Evolutionary conservation across 2,797 vertebrate species (phyloP), one percentile per base, ranked within the genome.

Genomic region (Chloroceryle amazona): DNA sequence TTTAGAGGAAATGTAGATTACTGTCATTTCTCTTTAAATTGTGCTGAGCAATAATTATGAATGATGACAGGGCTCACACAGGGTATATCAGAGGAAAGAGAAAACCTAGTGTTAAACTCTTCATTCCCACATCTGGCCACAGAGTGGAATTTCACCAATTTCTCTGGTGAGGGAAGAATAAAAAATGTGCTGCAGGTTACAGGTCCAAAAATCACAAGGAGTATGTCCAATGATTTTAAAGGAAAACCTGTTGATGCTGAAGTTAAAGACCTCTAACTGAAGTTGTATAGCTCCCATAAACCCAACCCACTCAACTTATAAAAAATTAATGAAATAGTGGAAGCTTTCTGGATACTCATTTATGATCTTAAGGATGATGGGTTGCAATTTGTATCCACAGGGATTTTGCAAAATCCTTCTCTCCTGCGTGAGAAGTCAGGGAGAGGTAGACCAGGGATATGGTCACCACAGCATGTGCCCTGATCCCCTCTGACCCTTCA

Each of bases 1-100:
- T 96, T 91, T 79, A 93, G 70, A 93, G 35, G 35, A 94, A 96
- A 96, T 79, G 49, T 93, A 88, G 81, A 96, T 94, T 93, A 93
- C 79, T 93, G 88, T 81, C 14, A 93, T 91, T 95, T 96, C 37
- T 97, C 65, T 89, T 93, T 81, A 91, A 94, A 93, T 78, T 86
- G 46, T 86, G 65, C 65, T 81, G 54, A 94, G 70, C 76, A 89
- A 81, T 86, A 95, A 78, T 92, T 92, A 81, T 89, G 86, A 82
- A 76, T 65, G 76, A 58, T 81, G 91, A 65, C 65, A 86, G n/a
- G 28, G 46, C n/a, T 95, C 37, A 58, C 25, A 58, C 1, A 31
- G 22, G 1, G 3, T 87, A 21, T 83, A 35, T 80, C 65, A 82
- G 11, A 81, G 26, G 26, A 33, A 93, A 39, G 28, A 74, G 51